Evolutionary conservation across 2,888 invertebrate genomes (phyloP).

Genomic region (Rosalia funebris): DNA sequence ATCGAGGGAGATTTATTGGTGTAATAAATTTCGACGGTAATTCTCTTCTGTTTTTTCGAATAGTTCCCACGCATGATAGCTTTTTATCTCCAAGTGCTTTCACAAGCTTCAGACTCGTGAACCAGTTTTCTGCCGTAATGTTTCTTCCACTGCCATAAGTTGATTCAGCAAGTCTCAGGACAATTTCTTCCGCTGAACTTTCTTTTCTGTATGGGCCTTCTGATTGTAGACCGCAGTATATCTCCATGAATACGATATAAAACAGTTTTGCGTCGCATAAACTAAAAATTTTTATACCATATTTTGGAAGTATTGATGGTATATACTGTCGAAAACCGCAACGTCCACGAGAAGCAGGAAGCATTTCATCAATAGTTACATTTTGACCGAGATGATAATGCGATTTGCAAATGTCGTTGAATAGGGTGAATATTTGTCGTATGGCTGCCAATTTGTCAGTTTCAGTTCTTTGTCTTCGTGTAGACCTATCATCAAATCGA

Average conservation of each 20-base stretch:
- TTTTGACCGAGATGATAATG: neutral
- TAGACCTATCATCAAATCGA: conserved; percentile 24
- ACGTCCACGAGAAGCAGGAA: neutral
- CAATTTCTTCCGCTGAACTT: conserved; percentile 5
- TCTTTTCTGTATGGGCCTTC: conserved; percentile 20
- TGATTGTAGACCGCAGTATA: conserved; percentile 31
- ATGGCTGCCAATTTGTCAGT: conserved; percentile 16
- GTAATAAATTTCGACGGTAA: neutral
- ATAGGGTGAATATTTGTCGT: conserved; percentile 13
- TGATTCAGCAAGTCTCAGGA: conserved; percentile 21
- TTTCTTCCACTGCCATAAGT: conserved; percentile 22
- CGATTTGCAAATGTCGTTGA: conserved; percentile 7
- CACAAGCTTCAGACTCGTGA: conserved; percentile 7
- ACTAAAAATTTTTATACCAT: conserved; percentile 29
- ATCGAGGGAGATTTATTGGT: too few relatives aligned
- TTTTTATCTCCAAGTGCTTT: neutral
- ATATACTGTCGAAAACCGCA: neutral
- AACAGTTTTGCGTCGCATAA: conserved; percentile 22
- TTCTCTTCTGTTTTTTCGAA: neutral
- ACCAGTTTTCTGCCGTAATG: conserved; percentile 33
- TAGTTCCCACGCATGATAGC: conserved; percentile 7
- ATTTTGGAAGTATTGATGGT: conserved; percentile 2
- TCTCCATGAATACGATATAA: conserved; percentile 28
- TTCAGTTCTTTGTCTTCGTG: conserved; percentile 12
- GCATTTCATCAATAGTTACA: conserved; percentile 6